Conservation (phyloP, 2,113 vertebrate species). For the Gopherus evgoodei region DNA sequence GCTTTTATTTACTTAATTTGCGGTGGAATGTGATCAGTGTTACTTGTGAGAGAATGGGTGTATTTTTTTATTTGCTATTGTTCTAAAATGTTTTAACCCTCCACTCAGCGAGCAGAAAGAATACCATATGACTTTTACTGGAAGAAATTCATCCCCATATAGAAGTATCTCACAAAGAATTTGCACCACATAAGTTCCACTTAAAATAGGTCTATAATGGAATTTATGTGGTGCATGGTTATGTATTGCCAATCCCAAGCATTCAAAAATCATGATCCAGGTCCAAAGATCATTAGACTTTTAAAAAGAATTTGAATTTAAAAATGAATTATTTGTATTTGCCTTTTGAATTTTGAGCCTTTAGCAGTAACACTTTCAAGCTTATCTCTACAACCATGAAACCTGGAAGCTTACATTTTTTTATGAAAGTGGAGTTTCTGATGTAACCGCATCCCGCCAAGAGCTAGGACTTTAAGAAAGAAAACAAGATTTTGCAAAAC, state of each 20-base stretch:
- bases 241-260: neutral
- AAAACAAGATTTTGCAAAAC: neutral
- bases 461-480: rapidly evolving
- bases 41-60: rapidly evolving
- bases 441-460: neutral
- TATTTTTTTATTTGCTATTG: neutral
- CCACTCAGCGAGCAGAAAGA: neutral
- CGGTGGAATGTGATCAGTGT: neutral
- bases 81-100: neutral
- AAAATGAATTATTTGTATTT: neutral
- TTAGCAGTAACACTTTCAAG: neutral
- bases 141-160: neutral
- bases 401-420: neutral
- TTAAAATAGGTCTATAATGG: neutral
- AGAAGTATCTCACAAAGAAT: neutral
- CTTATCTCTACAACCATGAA: neutral
- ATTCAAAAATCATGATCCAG: neutral
- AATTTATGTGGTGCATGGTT: neutral
- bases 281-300: rapidly evolving
- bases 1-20: rapidly evolving
- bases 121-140: neutral
- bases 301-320: neutral
- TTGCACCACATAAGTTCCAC: neutral
- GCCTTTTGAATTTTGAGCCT: neutral
- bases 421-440: neutral